A percentile compares a stretch with the other conserved stretches of the same genome.
Conservation (phyloP, 2,113 vertebrate genomes). For the human region GRCh38 chr18:46183001-46183500, state of each 20-base stretch:
- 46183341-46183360: constrained; percentile 11
- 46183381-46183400: background rate
- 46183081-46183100: constrained; percentile 9
- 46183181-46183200: background rate
- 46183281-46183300: background rate
- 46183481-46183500: background rate
- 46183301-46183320: background rate
- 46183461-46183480: background rate
- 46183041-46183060: constrained; percentile 17
- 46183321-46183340: background rate
- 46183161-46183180: background rate
- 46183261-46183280: constrained; percentile 13
- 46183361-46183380: constrained; percentile 32
- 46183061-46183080: background rate
- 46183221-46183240: constrained; percentile 25
- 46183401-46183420: background rate
- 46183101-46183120: background rate
- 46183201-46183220: background rate
- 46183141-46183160: constrained; percentile 17
- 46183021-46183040: constrained; percentile 13
- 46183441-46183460: background rate
- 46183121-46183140: background rate
- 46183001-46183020: background rate
- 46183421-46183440: background rate
- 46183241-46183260: background rate